Conservation (phyloP, 2,113 vertebrate genomes). For the Eptesicus fuscus region DNA sequence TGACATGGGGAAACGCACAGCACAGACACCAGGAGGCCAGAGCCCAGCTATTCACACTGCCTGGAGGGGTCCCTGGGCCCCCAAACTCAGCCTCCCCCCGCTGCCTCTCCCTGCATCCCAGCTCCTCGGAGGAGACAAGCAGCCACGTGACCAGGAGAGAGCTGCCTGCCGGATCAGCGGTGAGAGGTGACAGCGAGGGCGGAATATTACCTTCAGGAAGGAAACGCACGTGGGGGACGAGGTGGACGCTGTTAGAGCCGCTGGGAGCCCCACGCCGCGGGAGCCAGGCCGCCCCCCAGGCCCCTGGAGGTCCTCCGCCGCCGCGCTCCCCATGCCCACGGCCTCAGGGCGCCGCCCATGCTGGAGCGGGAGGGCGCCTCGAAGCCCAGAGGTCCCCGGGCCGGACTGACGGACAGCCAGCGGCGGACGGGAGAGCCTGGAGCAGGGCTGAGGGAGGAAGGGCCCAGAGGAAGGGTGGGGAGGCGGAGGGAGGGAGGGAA, state of each 20-base stretch:
- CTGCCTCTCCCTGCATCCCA: conserved; percentile 50
- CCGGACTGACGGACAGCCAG: neutral
- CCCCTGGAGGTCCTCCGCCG: neutral
- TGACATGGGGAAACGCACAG: neutral
- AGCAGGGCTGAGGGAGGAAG: conserved; percentile 28
- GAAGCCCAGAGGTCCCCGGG: neutral
- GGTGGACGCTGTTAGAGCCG: neutral
- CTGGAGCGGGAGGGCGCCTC: neutral
- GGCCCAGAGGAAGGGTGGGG: conserved; percentile 57
- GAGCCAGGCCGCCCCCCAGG: neutral
- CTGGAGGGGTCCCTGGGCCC: neutral
- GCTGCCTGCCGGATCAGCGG: conserved; percentile 57
- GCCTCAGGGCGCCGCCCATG: neutral
- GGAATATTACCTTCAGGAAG: conserved; percentile 59
- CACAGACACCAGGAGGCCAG: neutral
- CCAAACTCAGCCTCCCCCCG: neutral
- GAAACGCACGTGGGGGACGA: neutral
- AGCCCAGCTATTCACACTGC: neutral
- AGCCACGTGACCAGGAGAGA: conserved; percentile 58
- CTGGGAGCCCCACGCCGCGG: neutral
- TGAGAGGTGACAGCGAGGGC: neutral
- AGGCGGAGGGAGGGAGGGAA: conserved; percentile 33
- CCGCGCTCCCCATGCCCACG: neutral
- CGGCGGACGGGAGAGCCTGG: neutral
- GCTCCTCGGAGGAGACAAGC: conserved; percentile 57